A percentile compares a stretch with the other conserved stretches of the same genome.
Conservation (phyloP, 2,113 vertebrate genomes). For the Triplophysa tibetana region DNA sequence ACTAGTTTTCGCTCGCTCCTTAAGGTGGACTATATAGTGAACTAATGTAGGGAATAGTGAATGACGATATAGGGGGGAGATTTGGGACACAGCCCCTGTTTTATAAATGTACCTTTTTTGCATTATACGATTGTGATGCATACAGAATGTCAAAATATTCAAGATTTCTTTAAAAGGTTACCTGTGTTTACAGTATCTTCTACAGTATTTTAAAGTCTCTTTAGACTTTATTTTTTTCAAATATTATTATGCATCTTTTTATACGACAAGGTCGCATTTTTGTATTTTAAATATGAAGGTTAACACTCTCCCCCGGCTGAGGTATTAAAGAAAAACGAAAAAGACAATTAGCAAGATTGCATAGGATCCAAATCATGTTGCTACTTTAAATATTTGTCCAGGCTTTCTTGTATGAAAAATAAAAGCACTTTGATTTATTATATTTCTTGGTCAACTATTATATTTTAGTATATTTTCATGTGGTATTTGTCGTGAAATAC, state of each 20-base stretch:
- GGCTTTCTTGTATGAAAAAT: neutral
- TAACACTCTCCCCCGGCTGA: conserved; percentile 16
- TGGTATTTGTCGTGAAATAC: neutral
- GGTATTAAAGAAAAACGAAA: conserved; percentile 22
- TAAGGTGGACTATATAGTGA: too few species aligned
- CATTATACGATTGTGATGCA: neutral
- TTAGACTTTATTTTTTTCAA: neutral
- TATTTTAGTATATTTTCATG: neutral
- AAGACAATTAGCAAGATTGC: neutral
- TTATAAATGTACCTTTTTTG: neutral
- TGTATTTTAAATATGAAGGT: conserved; percentile 31
- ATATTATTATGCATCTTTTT: conserved; percentile 9
- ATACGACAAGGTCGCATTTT: conserved; percentile 7
- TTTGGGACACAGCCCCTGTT: too few species aligned
- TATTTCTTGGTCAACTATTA: too few species aligned
- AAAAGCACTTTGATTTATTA: conserved; percentile 1
- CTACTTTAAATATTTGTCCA: neutral
- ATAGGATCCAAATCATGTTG: neutral
- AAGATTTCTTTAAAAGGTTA: neutral
- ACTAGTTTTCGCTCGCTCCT: too few species aligned
- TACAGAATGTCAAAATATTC: neutral
- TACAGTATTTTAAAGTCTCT: neutral
- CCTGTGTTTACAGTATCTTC: neutral
- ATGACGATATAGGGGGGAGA: too few species aligned
- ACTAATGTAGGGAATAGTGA: too few species aligned